Percentiles rank a stretch among this genome's conserved stretches.
These are phyloP conservation scores for Philopotamus ludificatus DNA, from an alignment of 1,140 invertebrate species.

Conservation along the genomic window DNA sequence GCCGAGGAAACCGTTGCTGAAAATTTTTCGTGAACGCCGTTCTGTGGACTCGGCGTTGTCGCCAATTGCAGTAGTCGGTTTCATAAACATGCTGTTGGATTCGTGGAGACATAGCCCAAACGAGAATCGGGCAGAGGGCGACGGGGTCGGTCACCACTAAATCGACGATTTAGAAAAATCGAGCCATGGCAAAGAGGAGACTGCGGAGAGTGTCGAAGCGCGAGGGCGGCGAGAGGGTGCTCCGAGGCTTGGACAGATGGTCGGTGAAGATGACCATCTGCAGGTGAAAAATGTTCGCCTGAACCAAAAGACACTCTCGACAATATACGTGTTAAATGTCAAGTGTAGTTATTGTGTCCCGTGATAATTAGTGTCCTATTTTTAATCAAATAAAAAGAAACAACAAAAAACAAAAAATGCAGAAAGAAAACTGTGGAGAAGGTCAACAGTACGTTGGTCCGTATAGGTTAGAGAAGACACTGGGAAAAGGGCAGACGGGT, in stretches of 20 bases:
- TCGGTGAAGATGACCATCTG: slow-evolving; percentile 21
- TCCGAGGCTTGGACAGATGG: slow-evolving; percentile 16
- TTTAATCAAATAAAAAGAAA: neutral
- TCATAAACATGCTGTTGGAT: no score
- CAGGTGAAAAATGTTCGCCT: slow-evolving; percentile 14
- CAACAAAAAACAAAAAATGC: slow-evolving; percentile 50
- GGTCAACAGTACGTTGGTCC: slow-evolving; percentile 94
- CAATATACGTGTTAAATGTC: neutral
- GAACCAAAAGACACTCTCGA: neutral
- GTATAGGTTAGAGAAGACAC: slow-evolving; percentile 96
- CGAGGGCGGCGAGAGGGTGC: slow-evolving; percentile 2
- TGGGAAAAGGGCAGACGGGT: slow-evolving; percentile 99
- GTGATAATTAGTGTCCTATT: neutral
- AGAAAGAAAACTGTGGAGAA: slow-evolving; percentile 54
- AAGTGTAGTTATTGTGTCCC: neutral
- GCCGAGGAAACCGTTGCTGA: no score
- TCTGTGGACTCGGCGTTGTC: no score
- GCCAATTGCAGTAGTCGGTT: no score
- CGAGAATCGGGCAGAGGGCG: no score
- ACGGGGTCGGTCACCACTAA: no score
- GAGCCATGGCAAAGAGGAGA: slow-evolving; percentile 16
- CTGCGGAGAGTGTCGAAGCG: slow-evolving; percentile 1
- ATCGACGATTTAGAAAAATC: no score
- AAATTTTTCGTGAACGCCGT: no score
- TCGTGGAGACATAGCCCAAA: no score